Evolutionary conservation across 2,888 invertebrate genomes (phyloP), one percentile per base, ranked within the genome.

Genomic region (Orchesellides sinensis): DNA sequence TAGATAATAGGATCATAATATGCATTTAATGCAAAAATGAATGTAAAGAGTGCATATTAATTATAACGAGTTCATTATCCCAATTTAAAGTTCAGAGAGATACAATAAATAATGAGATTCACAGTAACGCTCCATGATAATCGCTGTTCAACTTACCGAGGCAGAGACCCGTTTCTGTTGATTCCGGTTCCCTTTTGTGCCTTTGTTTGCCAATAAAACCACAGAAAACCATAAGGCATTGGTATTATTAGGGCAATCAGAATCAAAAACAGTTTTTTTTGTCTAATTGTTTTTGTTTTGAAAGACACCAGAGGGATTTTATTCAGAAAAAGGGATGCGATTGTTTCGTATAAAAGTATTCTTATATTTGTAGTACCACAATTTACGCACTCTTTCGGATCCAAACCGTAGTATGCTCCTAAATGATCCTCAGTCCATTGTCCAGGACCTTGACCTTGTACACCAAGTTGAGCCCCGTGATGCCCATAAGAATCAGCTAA

Each of bases 341-440:
- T 35, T 47, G 23, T 54, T 12, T 12, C 2, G 8, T 8, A 54
- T 23, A 5, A 54, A 61, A 59, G 21, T 35, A 25, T 56, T 66
- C 10, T 40, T 78, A 70, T 79, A 63, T 91, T 77, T 77, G 77
- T 77, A 59, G 92, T 92, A 49, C 92, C 92, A 89, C 92, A 93
- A 90, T 93, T 93, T 83, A 92, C 92, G 89, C 92, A 93, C 89
- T 93, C 92, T 54, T 88, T 88, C 25, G 86, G 86, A 63, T 87
- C 86, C 59, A 84, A 78, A 8, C 86, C 85, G 63, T 85, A 87
- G 27, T 65, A 61, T 3, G n/a, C 25, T 35, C 45, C 68, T 1
- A 72, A 17, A 1, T 66, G 69, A 5, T 68, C 79, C 32, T 84
- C 83, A 1, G 40, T 47, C 83, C 83, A 86, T 21, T 77, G 77